Evolutionary conservation across 2,888 invertebrate genomes (phyloP), one percentile per base, ranked within the genome.

Genomic region (Monoplex corrugatus): DNA sequence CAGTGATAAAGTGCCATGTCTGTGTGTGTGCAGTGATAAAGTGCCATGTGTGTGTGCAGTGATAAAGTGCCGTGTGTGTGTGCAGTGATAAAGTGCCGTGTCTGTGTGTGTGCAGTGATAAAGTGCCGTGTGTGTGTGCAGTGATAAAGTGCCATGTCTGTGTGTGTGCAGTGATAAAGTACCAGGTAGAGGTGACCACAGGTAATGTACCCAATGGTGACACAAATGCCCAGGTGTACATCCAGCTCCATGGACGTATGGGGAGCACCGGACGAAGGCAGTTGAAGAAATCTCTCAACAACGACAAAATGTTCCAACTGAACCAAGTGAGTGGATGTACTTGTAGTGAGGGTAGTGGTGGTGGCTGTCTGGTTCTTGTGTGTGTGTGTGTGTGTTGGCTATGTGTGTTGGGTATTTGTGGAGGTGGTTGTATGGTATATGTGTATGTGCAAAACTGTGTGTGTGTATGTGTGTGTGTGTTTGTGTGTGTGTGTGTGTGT

Each of bases 301-400:
- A 92, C 85, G 82, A 91, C 19, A 89, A 90, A 10, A 91, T 89
- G 83, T 92, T 94, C 88, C 90, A 92, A 84, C 89, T 90, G 80
- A 91, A 92, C 57, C 94, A 94, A 92, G 94, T 94, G 89, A 83
- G 45, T 80, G n/a, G n/a, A n/a, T n/a, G n/a, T n/a, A n/a, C n/a
- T n/a, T 0, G 6, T 68, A 23, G 63, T 68, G 63, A 28, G 63
- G 63, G n/a, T 68, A n/a, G n/a, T 68, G 32, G 6, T 10, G 13
- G 0, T 13, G 32, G 32, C 8, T 72, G 72, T 32, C 8, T 72
- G 6, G 72, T 72, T 32, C 35, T 8, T 35, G 32, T 35, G 8
- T 8, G 32, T 72, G 72, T 72, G 2, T 72, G n/a, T 72, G n/a
- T 72, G n/a, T 19, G 72, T 63, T 63, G 35, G 23, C 19, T 50